phyloP scores from a whole-genome alignment of 2,113 vertebrate species.

The Nanger granti region DNA sequence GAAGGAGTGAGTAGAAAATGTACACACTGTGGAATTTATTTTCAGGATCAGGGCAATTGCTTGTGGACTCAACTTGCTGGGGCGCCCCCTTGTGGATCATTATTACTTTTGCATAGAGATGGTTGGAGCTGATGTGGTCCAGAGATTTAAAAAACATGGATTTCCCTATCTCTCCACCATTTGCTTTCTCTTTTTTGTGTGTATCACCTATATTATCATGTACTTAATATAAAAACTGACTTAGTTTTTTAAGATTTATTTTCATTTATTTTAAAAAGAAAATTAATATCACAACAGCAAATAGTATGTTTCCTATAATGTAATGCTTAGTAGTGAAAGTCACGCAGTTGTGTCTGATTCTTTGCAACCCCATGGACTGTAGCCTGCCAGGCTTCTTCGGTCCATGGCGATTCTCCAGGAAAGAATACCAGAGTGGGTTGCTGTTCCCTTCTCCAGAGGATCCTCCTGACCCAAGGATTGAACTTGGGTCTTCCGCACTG shows the following conservation, averaged over 20 bases:
- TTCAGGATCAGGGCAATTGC: background rate
- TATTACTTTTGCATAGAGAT: background rate
- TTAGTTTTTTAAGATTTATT: background rate
- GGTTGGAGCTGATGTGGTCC: background rate
- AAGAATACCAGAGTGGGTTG: background rate
- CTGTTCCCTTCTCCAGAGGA: background rate
- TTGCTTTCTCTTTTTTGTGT: background rate
- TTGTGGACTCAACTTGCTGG: background rate
- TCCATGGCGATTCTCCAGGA: background rate
- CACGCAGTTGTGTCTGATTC: background rate
- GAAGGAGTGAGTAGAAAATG: background rate
- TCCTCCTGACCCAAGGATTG: background rate
- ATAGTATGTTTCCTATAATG: background rate
- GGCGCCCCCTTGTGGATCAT: constrained; percentile 47
- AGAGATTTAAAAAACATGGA: background rate
- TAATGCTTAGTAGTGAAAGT: background rate
- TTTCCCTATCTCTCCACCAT: background rate
- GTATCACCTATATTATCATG: background rate
- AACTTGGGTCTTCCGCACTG: background rate
- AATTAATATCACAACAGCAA: background rate
- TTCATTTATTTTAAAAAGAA: background rate
- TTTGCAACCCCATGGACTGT: background rate
- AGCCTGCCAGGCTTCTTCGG: background rate
- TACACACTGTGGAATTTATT: background rate
- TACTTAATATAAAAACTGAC: background rate